phyloP scores from a whole-genome alignment of 2,888 invertebrate genomes.

The Cataglyphis livida region DNA sequence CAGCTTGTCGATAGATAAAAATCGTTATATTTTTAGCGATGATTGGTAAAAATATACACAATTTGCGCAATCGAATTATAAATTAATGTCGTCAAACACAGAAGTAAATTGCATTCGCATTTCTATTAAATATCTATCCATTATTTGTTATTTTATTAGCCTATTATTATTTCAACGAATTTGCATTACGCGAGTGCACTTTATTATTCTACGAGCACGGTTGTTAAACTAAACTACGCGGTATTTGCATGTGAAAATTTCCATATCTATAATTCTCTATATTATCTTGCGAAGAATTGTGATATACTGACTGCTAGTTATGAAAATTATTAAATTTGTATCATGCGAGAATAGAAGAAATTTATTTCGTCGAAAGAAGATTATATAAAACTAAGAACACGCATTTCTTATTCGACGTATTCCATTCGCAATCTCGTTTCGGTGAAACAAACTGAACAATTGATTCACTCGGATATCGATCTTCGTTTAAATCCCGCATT shows the following conservation, averaged over 20 bases:
- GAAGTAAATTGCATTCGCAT: conserved; percentile 27
- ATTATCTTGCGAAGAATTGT: conserved; percentile 13
- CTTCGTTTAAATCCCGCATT: background rate
- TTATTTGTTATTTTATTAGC: conserved; percentile 47
- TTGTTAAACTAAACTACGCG: conserved; percentile 22
- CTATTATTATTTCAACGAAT: conserved; percentile 40
- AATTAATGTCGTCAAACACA: conserved; percentile 37
- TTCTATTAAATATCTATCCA: conserved; percentile 38
- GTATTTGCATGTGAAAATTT: conserved; percentile 24
- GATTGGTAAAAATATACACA: conserved; percentile 30
- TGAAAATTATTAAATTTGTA: conserved; percentile 16
- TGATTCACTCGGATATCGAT: conserved; percentile 5
- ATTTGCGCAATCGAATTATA: conserved; percentile 13
- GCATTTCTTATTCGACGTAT: conserved; percentile 2
- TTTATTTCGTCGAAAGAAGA: conserved; percentile 8
- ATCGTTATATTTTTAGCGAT: too few relatives aligned
- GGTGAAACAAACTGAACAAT: background rate
- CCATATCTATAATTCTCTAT: conserved; percentile 6
- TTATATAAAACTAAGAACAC: background rate
- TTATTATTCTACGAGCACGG: conserved; percentile 1
- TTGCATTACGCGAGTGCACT: background rate
- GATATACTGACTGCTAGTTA: conserved; percentile 20
- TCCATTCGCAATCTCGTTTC: background rate
- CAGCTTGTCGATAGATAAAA: conserved; percentile 20
- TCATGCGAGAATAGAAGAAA: conserved; percentile 26